Base-by-base conservation (phyloP, 1,140 invertebrate genomes). In the Luehdorfia chinensis region DNA sequence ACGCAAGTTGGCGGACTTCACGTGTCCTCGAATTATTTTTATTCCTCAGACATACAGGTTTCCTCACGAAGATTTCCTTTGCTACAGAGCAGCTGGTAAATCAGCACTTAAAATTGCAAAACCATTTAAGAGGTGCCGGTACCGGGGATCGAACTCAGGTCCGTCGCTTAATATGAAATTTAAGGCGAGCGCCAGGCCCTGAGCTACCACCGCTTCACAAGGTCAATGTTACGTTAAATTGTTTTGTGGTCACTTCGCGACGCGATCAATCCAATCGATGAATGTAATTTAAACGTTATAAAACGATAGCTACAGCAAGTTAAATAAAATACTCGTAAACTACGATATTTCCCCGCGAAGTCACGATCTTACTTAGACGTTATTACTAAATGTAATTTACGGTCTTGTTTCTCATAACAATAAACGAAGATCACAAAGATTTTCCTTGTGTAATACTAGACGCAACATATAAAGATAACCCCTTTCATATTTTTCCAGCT, bases 161-260 rank as follows among this genome's bases (percentile, higher is more conserved):
- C n/a, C n/a, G n/a, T n/a, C n/a, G n/a, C n/a, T n/a, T n/a, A n/a
- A n/a, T n/a, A n/a, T n/a, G n/a, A n/a, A n/a, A n/a, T n/a, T n/a
- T n/a, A n/a, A n/a, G n/a, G n/a, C n/a, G n/a, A n/a, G n/a, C n/a
- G n/a, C n/a, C n/a, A n/a, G n/a, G n/a, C n/a, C n/a, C n/a, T n/a
- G n/a, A n/a, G 19, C 6, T 21, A 21, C 19, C 2, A 21, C 6
- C 2, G 19, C 14, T 12, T 31, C 11, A 18, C 54, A 56, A 56
- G 54, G 50, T 56, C 54, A 56, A 51, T 56, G 54, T 56, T 39
- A 56, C 48, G 47, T 36, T 47, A 49, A 43, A 45, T 12, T 9
- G 41, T 33, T 36, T 31, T 33, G 33, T 34, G 30, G 31, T 48
- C 18, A 45, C 18, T 16, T 15, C 39, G 25, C 47, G 47, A 37